These are phyloP conservation scores for Zootoca vivipara DNA, from an alignment of 2,113 vertebrate species.

Conservation along the genomic window DNA sequence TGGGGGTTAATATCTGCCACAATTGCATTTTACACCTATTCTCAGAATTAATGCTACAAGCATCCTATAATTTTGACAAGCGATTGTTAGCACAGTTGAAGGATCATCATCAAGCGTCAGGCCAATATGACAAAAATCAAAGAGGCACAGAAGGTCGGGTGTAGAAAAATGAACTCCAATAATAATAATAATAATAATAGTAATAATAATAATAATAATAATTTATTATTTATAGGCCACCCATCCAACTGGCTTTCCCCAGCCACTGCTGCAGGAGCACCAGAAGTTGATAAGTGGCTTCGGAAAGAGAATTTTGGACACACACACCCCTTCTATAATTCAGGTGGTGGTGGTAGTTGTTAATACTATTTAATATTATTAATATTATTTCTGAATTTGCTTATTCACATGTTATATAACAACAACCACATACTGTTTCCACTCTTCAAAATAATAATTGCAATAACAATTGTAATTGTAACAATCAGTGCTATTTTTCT, in stretches of 20 bases:
- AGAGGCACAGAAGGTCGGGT: background rate
- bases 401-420: too few relatives aligned
- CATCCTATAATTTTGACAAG: background rate
- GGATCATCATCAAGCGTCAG: background rate
- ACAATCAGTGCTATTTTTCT: too few relatives aligned
- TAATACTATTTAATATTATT: too few relatives aligned
- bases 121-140: background rate
- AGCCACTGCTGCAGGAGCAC: background rate
- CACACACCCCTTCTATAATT: too few relatives aligned
- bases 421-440: too few relatives aligned
- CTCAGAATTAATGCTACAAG: background rate
- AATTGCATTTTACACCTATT: background rate
- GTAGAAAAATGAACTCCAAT: background rate
- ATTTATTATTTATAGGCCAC: too few relatives aligned
- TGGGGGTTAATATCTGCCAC: background rate
- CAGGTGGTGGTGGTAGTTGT: too few relatives aligned
- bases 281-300: background rate
- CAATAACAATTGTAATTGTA: too few relatives aligned
- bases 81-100: background rate
- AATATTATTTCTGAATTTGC: too few relatives aligned
- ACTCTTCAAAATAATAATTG: too few relatives aligned
- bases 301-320: background rate
- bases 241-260: background rate
- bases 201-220: too few relatives aligned
- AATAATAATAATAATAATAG: too few relatives aligned